Evolutionary conservation across 2,888 invertebrate genomes (phyloP), one percentile per base, ranked within the genome.

Genomic region (Cantharis nigra): DNA sequence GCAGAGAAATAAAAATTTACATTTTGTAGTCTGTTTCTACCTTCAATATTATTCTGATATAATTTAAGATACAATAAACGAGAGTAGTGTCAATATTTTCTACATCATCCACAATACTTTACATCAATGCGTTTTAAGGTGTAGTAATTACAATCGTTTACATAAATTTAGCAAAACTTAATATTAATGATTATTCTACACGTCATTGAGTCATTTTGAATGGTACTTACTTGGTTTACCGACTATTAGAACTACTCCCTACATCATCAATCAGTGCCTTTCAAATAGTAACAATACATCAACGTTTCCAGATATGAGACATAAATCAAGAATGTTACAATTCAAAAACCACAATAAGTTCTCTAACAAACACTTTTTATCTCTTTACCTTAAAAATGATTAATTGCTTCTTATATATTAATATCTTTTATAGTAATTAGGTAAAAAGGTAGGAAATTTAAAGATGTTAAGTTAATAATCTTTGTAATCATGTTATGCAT

Each of bases 181-280:
- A 33, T n/a, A n/a, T 9, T 49, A 49, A 49, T 49, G 49, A 49
- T 49, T 49, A 49, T 49, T n/a, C 49, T 49, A 49, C 7, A n/a
- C 49, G n/a, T 49, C 49, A 49, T 49, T 49, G 49, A 49, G 49
- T n/a, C 49, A 49, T 49, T 49, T n/a, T 49, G 49, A 49, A 49
- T 49, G 49, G 49, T 49, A 49, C 49, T 49, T 49, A 49, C n/a
- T 49, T 49, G 49, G 49, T 49, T 49, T 49, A 49, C 49, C 49
- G 49, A 49, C 49, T 49, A n/a, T n/a, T n/a, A 49, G 49, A 49
- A 33, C 70, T n/a, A 16, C 20, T 30, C 10, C 28, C 28, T 49
- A 5, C 69, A 63, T 33, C 72, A 73, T 73, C 72, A 73, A 73
- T 73, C 72, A 73, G 20, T 69, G n/a, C 18, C 72, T 49, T 67